Evolutionary conservation across 2,888 invertebrate genomes (phyloP).

Genomic region (Dichetophora obliterata): DNA sequence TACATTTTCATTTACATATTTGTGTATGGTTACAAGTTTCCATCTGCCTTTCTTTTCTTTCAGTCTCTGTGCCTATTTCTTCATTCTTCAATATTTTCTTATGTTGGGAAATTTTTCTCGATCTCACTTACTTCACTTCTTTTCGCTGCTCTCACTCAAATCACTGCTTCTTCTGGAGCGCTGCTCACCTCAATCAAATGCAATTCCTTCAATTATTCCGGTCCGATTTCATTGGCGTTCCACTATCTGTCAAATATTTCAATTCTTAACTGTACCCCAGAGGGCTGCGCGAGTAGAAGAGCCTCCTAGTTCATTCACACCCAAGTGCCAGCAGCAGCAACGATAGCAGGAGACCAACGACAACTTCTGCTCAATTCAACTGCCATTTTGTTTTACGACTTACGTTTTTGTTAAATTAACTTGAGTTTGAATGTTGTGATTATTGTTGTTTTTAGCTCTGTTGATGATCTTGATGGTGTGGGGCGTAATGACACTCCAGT

Average conservation of each 20-base stretch:
- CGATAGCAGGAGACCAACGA: constrained; percentile 10
- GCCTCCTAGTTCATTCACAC: constrained; percentile 56
- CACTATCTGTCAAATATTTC: constrained; percentile 45
- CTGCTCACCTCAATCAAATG: not conserved
- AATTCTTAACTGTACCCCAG: constrained; percentile 45
- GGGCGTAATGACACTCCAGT: not conserved
- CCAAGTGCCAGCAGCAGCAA: constrained; percentile 47
- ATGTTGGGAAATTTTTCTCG: constrained; percentile 10
- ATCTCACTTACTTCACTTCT: not conserved
- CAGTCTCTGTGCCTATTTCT: not conserved
- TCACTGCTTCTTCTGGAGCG: not conserved
- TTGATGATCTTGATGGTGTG: constrained; percentile 2
- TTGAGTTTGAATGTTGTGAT: constrained; percentile 16
- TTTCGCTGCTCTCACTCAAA: not conserved
- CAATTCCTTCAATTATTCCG: constrained; percentile 18
- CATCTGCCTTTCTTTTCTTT: constrained; percentile 5
- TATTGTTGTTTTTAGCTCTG: constrained; percentile 12
- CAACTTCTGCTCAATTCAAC: constrained; percentile 54
- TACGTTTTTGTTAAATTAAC: constrained; percentile 22
- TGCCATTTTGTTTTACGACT: constrained; percentile 66
- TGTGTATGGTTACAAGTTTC: constrained; percentile 11
- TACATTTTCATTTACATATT: not conserved
- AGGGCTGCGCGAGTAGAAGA: constrained; percentile 39
- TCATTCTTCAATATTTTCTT: not conserved
- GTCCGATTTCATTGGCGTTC: constrained; percentile 12